Evolutionary conservation across 2,888 invertebrate genomes (phyloP).

Genomic region (Trichopoda pennipes): DNA sequence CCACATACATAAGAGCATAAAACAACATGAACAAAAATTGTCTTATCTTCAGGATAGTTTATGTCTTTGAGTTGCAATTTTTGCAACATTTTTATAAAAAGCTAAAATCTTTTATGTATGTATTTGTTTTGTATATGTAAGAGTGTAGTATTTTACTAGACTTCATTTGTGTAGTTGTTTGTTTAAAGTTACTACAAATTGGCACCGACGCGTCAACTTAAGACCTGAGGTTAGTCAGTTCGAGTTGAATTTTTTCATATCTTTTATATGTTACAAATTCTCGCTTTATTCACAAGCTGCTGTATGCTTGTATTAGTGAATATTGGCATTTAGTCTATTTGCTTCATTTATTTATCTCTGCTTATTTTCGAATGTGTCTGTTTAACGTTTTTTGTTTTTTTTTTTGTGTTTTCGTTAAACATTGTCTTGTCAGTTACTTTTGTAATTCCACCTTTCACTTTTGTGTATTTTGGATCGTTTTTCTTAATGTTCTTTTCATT

Average conservation of each 20-base stretch:
- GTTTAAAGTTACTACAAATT: constrained; percentile 41
- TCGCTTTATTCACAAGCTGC: background rate
- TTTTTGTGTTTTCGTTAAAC: too few species aligned
- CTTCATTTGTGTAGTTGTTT: constrained; percentile 3
- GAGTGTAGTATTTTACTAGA: constrained; percentile 29
- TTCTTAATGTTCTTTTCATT: constrained; percentile 30
- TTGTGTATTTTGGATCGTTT: constrained; percentile 15
- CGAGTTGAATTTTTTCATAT: constrained; percentile 22
- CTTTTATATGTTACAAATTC: constrained; percentile 8
- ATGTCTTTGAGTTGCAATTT: constrained; percentile 38
- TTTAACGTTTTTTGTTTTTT: constrained; percentile 53
- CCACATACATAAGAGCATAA: too few species aligned
- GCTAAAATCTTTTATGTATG: constrained; percentile 17
- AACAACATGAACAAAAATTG: constrained; percentile 20
- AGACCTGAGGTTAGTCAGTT: constrained; percentile 51
- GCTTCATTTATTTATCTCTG: constrained; percentile 24
- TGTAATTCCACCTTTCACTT: constrained; percentile 59
- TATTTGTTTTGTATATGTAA: constrained; percentile 38
- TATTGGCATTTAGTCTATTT: constrained; percentile 34
- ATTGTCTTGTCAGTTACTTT: constrained; percentile 50
- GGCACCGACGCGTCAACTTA: constrained; percentile 55
- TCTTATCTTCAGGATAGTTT: constrained; percentile 51
- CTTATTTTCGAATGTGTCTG: constrained; percentile 49
- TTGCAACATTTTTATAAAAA: background rate
- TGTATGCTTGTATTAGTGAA: background rate